These are phyloP conservation scores for Asobara japonica DNA, from an alignment of 1,140 invertebrate genomes.

Conservation along the genomic window DNA sequence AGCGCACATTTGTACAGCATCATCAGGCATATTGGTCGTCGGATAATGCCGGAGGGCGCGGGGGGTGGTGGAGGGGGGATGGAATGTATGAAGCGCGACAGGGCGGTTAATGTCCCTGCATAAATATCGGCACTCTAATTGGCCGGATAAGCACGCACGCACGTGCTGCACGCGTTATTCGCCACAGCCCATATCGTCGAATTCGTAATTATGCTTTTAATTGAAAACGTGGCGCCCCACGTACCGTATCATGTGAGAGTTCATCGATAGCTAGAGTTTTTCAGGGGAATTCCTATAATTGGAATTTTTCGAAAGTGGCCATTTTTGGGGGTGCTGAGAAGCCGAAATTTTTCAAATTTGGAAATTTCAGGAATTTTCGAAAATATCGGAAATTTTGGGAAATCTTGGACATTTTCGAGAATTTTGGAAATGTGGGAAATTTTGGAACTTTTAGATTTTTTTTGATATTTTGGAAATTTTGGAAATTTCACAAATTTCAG, in stretches of 20 bases:
- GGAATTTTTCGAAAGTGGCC: no score
- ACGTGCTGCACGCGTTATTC: slow-evolving; percentile 38
- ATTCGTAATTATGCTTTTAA: slow-evolving; percentile 58
- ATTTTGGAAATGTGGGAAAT: no score
- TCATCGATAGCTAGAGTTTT: slow-evolving; percentile 6
- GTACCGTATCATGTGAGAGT: background rate
- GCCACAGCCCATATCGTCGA: slow-evolving; percentile 46
- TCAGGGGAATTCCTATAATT: no score
- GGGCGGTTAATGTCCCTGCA: slow-evolving; percentile 48
- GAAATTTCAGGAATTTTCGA: no score
- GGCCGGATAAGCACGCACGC: slow-evolving; percentile 46
- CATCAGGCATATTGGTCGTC: background rate
- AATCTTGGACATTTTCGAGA: no score
- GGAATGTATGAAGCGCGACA: slow-evolving; percentile 30
- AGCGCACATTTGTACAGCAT: background rate
- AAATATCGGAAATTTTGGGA: no score
- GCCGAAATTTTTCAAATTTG: no score
- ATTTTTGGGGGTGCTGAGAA: no score
- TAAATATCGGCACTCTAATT: slow-evolving; percentile 59
- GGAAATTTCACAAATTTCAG: no score
- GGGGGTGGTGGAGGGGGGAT: background rate
- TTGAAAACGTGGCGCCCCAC: slow-evolving; percentile 46
- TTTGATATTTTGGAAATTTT: no score
- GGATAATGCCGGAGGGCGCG: background rate
- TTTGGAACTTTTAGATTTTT: no score